Conservation (phyloP, 2,888 invertebrate species). For the Leptopilina syphax region DNA sequence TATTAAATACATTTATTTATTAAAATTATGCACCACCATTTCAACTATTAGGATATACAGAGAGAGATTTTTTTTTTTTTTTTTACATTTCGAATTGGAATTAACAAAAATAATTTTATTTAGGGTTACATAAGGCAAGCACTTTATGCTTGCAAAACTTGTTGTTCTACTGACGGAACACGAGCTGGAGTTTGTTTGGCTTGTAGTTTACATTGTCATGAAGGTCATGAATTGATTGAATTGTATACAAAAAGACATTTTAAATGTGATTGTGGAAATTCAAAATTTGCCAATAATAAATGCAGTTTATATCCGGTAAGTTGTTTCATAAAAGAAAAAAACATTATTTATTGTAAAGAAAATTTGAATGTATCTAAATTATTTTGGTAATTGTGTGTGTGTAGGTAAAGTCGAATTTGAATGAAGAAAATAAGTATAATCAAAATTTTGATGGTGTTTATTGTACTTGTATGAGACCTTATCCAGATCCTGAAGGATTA, state of each 20-base stretch:
- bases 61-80: no score
- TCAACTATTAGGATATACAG: no score
- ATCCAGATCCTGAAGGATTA: slow-evolving; percentile 93
- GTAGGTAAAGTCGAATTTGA: slow-evolving; percentile 80
- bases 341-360: not conserved
- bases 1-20: no score
- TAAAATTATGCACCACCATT: no score
- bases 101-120: slow-evolving; percentile 59
- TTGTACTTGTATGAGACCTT: slow-evolving; percentile 94
- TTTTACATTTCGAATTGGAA: no score
- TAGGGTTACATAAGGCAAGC: slow-evolving; percentile 97
- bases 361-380: slow-evolving; percentile 14
- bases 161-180: slow-evolving; percentile 81
- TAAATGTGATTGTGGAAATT: slow-evolving; percentile 96
- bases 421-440: slow-evolving; percentile 88
- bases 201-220: slow-evolving; percentile 96
- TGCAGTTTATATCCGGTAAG: slow-evolving; percentile 84
- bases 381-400: slow-evolving; percentile 43
- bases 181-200: slow-evolving; percentile 94
- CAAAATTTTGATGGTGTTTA: slow-evolving; percentile 97
- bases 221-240: slow-evolving; percentile 95
- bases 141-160: slow-evolving; percentile 95
- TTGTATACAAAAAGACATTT: slow-evolving; percentile 98
- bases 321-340: not conserved
- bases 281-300: slow-evolving; percentile 82